phyloP scores from a whole-genome alignment of 2,888 invertebrate species.

The Lepidocyrtinus sp. region DNA sequence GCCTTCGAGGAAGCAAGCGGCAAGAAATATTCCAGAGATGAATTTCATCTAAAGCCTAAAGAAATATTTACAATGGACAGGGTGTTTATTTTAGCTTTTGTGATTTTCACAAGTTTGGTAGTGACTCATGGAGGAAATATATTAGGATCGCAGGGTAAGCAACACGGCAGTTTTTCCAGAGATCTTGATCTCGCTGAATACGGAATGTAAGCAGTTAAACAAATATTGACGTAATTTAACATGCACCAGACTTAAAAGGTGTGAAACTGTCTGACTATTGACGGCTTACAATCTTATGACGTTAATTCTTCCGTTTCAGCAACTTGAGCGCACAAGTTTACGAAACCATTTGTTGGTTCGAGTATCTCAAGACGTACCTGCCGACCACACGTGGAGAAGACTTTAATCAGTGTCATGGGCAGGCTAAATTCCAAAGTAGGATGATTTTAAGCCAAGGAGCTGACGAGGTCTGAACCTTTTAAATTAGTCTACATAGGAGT shows the following conservation, averaged over 20 bases:
- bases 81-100: not conserved
- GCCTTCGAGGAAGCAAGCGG: not conserved
- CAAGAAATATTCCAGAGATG: not conserved
- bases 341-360: constrained; percentile 26
- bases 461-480: constrained; percentile 27
- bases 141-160: not conserved
- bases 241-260: not conserved
- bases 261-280: too few species aligned
- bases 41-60: not conserved
- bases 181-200: not conserved
- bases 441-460: constrained; percentile 29
- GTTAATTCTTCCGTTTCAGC: not conserved
- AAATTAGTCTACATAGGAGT: not conserved
- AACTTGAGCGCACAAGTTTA: not conserved
- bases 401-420: constrained; percentile 42
- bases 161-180: not conserved
- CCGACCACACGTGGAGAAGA: constrained; percentile 37
- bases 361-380: constrained; percentile 27
- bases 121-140: not conserved
- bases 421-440: constrained; percentile 33
- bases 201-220: not conserved
- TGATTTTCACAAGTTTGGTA: not conserved
- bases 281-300: not conserved
- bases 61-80: not conserved
- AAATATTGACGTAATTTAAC: not conserved